Base-by-base conservation (phyloP, 2,888 invertebrate species). In the Yponomeuta evonymella region DNA sequence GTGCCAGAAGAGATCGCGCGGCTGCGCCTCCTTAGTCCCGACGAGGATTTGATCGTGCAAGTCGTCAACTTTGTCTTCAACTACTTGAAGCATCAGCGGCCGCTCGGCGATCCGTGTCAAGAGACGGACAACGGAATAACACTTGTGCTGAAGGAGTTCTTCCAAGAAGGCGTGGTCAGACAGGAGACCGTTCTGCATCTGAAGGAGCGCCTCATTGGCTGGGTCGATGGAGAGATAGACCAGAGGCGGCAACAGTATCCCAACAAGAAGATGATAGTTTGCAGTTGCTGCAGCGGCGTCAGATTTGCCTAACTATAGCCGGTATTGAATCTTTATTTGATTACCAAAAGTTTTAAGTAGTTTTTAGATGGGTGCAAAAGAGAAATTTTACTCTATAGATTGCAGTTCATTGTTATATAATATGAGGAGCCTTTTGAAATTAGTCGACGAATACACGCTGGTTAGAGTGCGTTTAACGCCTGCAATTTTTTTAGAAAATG, bases 61-160 rank as follows among this genome's bases (percentile, higher is more conserved):
- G 79, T 90, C 1, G 90, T 92, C 0, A 81, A 86, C 23, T 92
- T 90, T 71, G 87, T 92, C 2, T 90, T 90, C 65, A 85, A 89
- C 70, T 92, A 88, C 70, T 79, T 92, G 81, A 89, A 88, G 75
- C 85, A 84, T 5, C 48, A 86, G 48, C 81, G 88, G 71, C 90
- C 90, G 4, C 73, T 92, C 0, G 91, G 91, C 0, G 86, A 88
- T 3, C 72, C 83, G 0, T 79, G 81, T 71, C 73, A 76, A 1
- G 79, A 86, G 1, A 77, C 76, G 0, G 92, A 92, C 71, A 87
- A 87, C 51, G 83, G 86, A 2, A 87, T 92, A n/a, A 72, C 84
- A 0, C 77, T 86, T 15, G 81, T 90, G 1, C 72, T 93, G 10
- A 87, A 84, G 73, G 88, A 90, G 73, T 92, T 92, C 75, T 92